Percentiles rank a stretch among this genome's conserved stretches.
These are phyloP conservation scores for Myrmecobius fasciatus DNA, from an alignment of 2,113 vertebrate species.

Conservation along the genomic window DNA sequence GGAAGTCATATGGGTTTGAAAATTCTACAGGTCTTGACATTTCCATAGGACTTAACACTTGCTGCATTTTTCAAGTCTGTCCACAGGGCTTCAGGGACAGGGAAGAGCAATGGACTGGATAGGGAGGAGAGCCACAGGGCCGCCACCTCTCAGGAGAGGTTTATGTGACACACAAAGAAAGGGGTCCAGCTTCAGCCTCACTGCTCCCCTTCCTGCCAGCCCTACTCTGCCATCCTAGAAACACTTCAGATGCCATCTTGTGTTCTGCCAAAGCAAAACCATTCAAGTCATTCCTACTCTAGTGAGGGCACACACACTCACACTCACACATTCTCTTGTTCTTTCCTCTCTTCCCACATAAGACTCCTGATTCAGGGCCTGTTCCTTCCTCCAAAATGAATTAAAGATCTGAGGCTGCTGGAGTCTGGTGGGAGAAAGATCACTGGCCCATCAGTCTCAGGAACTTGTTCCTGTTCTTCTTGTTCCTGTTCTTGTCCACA, in stretches of 20 bases:
- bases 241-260: background rate
- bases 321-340: too few relatives aligned
- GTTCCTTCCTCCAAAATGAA: background rate
- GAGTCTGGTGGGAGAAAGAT: background rate
- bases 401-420: background rate
- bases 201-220: background rate
- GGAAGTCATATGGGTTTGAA: slow-evolving; percentile 73
- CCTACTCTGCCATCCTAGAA: background rate
- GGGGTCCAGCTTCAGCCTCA: background rate
- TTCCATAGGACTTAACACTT: slow-evolving; percentile 73
- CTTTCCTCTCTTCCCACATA: background rate
- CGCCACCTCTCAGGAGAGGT: slow-evolving; percentile 33
- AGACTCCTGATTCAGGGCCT: background rate
- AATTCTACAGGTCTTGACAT: slow-evolving; percentile 79
- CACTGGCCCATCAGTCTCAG: too few relatives aligned
- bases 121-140: slow-evolving; percentile 48
- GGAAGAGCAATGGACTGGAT: background rate
- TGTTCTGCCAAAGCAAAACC: background rate
- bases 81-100: background rate
- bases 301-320: background rate
- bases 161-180: background rate
- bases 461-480: too few relatives aligned
- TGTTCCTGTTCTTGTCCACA: background rate
- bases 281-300: background rate
- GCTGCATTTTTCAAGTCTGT: slow-evolving; percentile 79